Conservation (phyloP, 2,888 invertebrate genomes). For the Proisotoma minuta region DNA sequence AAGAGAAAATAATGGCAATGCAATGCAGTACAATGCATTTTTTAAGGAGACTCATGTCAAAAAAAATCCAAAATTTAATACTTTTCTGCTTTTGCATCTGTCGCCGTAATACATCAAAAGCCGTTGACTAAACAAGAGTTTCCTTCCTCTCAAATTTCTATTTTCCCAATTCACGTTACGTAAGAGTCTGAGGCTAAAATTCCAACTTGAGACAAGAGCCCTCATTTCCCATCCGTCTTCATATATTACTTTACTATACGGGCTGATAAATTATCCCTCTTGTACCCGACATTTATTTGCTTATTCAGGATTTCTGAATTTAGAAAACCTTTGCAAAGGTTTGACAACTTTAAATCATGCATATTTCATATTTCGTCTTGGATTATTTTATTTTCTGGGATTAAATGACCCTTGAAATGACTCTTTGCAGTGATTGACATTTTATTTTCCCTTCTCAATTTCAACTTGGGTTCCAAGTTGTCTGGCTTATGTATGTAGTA, state of each 20-base stretch:
- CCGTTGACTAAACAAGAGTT: neutral
- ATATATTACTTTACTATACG: too few relatives aligned
- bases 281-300: conserved; percentile 13
- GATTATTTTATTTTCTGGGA: neutral
- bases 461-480: neutral
- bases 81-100: conserved; percentile 4
- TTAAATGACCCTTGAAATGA: conserved; percentile 1
- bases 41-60: too few relatives aligned
- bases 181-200: too few relatives aligned
- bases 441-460: neutral
- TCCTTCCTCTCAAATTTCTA: neutral
- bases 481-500: too few relatives aligned
- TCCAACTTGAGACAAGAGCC: too few relatives aligned
- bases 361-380: neutral
- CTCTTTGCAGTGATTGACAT: too few relatives aligned
- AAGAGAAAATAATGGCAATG: too few relatives aligned
- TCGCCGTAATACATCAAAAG: conserved; percentile 4
- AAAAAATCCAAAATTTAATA: too few relatives aligned
- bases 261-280: too few relatives aligned
- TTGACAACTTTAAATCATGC: neutral
- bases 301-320: conserved; percentile 8
- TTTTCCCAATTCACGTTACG: too few relatives aligned
- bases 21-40: too few relatives aligned
- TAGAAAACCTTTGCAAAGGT: neutral
- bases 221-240: too few relatives aligned